Percentiles rank a stretch among this genome's conserved stretches.
phyloP scores from a whole-genome alignment of 53 echinoderm and acorn worm genomes.

The Patiria pectinifera region DNA sequence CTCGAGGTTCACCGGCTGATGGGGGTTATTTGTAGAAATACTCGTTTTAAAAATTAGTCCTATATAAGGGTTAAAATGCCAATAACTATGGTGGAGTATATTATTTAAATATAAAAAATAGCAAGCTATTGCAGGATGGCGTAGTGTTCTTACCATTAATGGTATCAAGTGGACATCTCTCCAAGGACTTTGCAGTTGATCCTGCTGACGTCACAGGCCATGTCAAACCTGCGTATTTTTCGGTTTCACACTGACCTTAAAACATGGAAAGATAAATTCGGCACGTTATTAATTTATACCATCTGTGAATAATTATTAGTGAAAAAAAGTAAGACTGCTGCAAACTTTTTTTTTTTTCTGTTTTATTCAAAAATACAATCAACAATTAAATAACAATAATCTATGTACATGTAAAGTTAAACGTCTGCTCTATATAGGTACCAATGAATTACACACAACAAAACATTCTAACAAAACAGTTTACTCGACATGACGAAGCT shows the following conservation, averaged over 20 bases:
- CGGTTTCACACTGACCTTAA: constrained; percentile 33
- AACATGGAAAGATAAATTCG: background rate
- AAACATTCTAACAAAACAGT: too few relatives aligned
- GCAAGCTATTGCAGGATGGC: background rate
- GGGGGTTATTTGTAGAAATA: background rate
- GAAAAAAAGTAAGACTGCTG: too few relatives aligned
- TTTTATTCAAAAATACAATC: too few relatives aligned
- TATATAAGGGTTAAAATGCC: background rate
- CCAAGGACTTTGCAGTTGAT: constrained; percentile 35
- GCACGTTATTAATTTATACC: too few relatives aligned
- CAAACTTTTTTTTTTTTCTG: too few relatives aligned
- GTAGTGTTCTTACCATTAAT: constrained; percentile 9
- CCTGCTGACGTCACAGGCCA: constrained; percentile 52
- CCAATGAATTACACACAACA: too few relatives aligned
- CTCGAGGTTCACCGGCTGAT: constrained; percentile 38
- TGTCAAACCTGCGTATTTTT: background rate
- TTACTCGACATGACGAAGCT: too few relatives aligned
- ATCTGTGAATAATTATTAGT: too few relatives aligned
- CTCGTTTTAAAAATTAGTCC: background rate
- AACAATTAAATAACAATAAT: too few relatives aligned
- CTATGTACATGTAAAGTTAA: too few relatives aligned
- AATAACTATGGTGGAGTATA: background rate
- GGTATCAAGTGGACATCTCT: constrained; percentile 48
- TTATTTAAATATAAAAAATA: background rate
- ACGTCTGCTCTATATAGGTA: too few relatives aligned